These are phyloP conservation scores for Scleropages formosus DNA, from an alignment of 2,797 vertebrate species.

Conservation along the genomic window DNA sequence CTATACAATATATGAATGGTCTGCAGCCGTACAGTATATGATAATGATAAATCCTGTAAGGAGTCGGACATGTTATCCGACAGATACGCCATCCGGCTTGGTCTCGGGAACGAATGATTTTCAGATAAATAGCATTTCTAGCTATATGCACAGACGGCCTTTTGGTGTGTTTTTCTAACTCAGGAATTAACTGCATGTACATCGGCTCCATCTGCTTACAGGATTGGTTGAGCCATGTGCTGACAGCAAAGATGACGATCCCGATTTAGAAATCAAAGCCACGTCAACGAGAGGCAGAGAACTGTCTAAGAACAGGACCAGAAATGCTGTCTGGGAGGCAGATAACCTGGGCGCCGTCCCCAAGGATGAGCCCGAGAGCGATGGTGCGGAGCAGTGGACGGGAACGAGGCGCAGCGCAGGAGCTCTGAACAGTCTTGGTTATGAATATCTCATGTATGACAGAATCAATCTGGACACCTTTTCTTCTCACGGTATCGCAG, in stretches of 20 bases:
- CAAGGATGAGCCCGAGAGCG: constrained; percentile 26
- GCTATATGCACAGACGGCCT: too few relatives aligned
- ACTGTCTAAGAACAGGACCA: constrained; percentile 24
- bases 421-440: constrained; percentile 11
- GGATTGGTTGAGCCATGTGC: background rate
- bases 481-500: constrained; percentile 38
- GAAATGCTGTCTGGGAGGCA: constrained; percentile 39
- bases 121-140: too few relatives aligned
- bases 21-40: background rate
- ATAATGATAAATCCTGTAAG: too few relatives aligned
- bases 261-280: constrained; percentile 18
- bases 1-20: too few relatives aligned
- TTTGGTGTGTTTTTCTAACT: too few relatives aligned
- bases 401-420: constrained; percentile 26
- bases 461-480: constrained; percentile 21
- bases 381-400: background rate
- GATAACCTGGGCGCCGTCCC: constrained; percentile 38
- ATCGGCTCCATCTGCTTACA: background rate
- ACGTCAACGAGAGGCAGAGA: constrained; percentile 44
- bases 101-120: background rate
- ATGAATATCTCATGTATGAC: constrained; percentile 44
- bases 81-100: background rate
- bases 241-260: constrained; percentile 22
- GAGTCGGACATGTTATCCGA: too few relatives aligned
- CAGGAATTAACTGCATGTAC: background rate